phyloP scores from a whole-genome alignment of 2,113 vertebrate species.

The Elgaria multicarinata region DNA sequence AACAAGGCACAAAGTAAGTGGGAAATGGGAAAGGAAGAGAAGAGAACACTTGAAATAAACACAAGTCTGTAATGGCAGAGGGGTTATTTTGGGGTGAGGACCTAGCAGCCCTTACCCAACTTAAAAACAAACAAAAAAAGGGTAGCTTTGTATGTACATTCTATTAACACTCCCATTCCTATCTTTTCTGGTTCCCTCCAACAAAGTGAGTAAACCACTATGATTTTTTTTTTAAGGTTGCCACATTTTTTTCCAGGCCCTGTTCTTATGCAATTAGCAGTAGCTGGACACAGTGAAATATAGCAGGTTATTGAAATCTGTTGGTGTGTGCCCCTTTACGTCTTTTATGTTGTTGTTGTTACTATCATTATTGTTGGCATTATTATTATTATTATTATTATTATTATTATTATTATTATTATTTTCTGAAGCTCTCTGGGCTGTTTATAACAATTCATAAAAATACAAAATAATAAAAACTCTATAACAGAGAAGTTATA shows the following conservation, averaged over 20 bases:
- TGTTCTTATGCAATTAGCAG: neutral
- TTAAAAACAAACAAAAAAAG: too few relatives aligned
- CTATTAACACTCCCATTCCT: neutral
- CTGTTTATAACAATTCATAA: too few relatives aligned
- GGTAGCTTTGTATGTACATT: neutral
- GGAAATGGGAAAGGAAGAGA: neutral
- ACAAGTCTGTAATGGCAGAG: neutral
- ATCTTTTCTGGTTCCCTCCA: neutral
- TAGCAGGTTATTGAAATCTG: neutral
- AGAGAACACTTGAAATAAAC: neutral
- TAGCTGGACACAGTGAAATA: neutral
- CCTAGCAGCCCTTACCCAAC: neutral
- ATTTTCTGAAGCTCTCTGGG: too few relatives aligned
- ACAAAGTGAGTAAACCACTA: neutral
- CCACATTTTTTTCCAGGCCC: neutral
- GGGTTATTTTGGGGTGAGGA: neutral
- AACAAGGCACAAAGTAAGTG: neutral
- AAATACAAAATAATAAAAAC: too few relatives aligned
- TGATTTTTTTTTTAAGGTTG: too few relatives aligned
- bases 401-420: too few relatives aligned
- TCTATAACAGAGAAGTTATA: too few relatives aligned
- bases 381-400: too few relatives aligned
- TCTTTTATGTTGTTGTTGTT: too few relatives aligned
- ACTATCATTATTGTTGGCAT: too few relatives aligned
- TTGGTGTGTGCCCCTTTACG: too few relatives aligned